A percentile compares a stretch with the other conserved stretches of the same genome.
These are phyloP conservation scores for Sorex araneus DNA, from an alignment of 2,113 vertebrate species.

Conservation along the genomic window DNA sequence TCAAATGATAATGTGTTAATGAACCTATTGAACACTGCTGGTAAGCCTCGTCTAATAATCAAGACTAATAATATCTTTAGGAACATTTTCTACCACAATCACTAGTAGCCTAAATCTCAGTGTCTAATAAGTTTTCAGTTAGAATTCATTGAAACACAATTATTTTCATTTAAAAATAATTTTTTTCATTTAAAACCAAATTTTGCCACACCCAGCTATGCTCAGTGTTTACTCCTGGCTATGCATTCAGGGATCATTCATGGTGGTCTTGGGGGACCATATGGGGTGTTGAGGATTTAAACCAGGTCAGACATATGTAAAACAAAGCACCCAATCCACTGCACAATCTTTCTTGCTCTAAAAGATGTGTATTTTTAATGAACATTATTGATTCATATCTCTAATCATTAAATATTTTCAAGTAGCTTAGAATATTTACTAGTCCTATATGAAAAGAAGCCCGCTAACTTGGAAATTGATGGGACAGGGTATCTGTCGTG, in stretches of 20 bases:
- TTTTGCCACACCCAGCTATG: too few relatives aligned
- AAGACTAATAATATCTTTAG: background rate
- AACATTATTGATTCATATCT: background rate
- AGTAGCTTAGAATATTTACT: conserved; percentile 14
- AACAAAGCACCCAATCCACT: too few relatives aligned
- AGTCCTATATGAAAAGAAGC: background rate
- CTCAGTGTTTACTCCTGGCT: too few relatives aligned
- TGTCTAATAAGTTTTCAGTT: background rate
- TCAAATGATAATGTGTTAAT: background rate
- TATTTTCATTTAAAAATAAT: too few relatives aligned
- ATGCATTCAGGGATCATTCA: too few relatives aligned
- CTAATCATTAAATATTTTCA: conserved; percentile 11
- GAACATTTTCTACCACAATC: background rate
- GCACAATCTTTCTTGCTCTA: too few relatives aligned
- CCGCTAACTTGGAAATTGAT: background rate
- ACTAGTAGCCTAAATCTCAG: background rate
- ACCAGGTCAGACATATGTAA: too few relatives aligned
- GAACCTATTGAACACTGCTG: background rate
- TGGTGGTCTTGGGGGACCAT: too few relatives aligned
- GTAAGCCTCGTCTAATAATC: background rate
- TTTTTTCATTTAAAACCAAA: too few relatives aligned
- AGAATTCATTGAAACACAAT: background rate
- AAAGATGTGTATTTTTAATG: background rate
- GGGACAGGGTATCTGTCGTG: background rate
- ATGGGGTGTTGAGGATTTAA: too few relatives aligned